A percentile compares a stretch with the other conserved stretches of the same genome.
phyloP scores from a whole-genome alignment of 2,113 vertebrate genomes.

The Megaptera novaeangliae region DNA sequence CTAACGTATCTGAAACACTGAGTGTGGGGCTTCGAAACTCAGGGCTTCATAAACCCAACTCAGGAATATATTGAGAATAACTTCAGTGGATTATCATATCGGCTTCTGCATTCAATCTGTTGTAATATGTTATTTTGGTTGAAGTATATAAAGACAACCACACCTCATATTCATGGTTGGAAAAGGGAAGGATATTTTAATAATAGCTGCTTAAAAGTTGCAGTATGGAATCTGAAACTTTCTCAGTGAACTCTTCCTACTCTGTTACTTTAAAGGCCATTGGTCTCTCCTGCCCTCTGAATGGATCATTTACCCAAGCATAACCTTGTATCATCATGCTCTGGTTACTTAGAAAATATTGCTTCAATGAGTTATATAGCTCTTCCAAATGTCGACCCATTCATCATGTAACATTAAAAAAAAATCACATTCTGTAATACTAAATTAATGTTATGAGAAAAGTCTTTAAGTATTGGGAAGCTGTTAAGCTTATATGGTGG shows the following conservation, averaged over 20 bases:
- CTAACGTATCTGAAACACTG: not conserved
- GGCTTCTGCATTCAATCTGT: not conserved
- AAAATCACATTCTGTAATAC: not conserved
- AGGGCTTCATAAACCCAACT: not conserved
- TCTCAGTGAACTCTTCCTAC: not conserved
- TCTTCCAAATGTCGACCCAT: not conserved
- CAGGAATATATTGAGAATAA: not conserved
- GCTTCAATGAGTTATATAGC: not conserved
- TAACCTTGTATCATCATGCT: not conserved
- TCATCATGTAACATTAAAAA: not conserved
- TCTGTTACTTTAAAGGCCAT: not conserved
- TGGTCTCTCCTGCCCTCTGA: not conserved
- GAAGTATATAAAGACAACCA: not conserved
- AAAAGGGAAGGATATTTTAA: not conserved
- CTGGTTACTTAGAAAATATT: not conserved
- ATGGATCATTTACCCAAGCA: not conserved
- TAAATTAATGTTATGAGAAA: not conserved
- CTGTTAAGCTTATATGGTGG: not conserved
- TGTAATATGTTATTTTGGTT: not conserved
- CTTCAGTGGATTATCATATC: not conserved
- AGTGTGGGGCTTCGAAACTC: not conserved
- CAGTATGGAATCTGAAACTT: not conserved
- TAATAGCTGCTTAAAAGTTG: not conserved
- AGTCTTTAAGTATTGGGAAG: not conserved
- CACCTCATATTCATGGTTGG: not conserved